Evolutionary conservation across 2,113 vertebrate species (phyloP).

Genomic region (Pristiophorus japonicus): DNA sequence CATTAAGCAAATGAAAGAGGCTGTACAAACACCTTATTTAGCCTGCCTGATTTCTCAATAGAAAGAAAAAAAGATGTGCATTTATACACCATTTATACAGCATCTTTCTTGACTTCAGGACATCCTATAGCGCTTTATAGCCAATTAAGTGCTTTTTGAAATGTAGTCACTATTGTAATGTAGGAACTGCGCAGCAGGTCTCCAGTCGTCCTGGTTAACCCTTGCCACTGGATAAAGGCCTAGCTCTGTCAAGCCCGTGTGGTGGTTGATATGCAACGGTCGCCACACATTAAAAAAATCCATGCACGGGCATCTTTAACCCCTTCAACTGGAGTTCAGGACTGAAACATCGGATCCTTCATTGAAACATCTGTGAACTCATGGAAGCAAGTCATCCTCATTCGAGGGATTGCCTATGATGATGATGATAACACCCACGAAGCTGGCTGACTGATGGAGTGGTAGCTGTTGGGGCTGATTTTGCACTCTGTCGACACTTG

Average conservation of each 20-base stretch:
- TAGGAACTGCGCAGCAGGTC: neutral
- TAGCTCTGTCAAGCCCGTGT: no score
- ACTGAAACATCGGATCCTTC: no score
- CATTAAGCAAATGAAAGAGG: neutral
- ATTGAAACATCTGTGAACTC: no score
- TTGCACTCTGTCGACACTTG: neutral
- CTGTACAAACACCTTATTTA: neutral
- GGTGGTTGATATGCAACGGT: no score
- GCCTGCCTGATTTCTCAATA: neutral
- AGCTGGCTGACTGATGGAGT: neutral
- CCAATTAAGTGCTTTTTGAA: neutral
- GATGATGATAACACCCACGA: neutral
- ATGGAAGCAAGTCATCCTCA: no score
- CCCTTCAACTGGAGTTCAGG: no score
- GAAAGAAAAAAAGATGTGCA: neutral
- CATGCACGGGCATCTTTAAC: no score
- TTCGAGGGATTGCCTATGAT: no score
- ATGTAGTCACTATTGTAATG: neutral
- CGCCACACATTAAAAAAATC: no score
- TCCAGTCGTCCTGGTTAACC: no score
- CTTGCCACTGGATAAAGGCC: no score
- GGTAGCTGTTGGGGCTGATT: neutral
- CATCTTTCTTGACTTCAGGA: neutral
- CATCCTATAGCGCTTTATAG: neutral
- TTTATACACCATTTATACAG: neutral